These are phyloP conservation scores for Eulemur rufifrons DNA, from an alignment of 2,113 vertebrate genomes.

Conservation along the genomic window DNA sequence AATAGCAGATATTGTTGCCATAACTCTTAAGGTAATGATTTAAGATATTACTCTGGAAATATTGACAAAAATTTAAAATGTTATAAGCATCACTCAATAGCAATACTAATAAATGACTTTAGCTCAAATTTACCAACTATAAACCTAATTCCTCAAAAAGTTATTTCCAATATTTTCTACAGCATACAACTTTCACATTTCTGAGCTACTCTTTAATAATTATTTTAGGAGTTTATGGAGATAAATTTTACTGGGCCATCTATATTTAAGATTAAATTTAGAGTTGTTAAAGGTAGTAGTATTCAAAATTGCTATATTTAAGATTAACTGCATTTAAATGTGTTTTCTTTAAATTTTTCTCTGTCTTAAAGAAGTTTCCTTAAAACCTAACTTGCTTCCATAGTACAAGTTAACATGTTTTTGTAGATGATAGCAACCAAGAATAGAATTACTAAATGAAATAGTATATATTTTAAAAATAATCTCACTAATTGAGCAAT, in stretches of 20 bases:
- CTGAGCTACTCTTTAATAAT: not conserved
- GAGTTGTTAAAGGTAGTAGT: not conserved
- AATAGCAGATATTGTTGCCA: not conserved
- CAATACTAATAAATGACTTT: not conserved
- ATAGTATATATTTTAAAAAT: not conserved
- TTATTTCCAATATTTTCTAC: not conserved
- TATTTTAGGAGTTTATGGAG: not conserved
- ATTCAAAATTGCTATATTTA: not conserved
- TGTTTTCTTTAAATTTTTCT: not conserved
- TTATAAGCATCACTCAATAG: not conserved
- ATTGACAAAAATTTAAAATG: not conserved
- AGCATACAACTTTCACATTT: not conserved
- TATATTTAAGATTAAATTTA: not conserved
- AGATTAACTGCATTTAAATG: not conserved
- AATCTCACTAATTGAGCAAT: not conserved
- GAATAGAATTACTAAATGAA: not conserved
- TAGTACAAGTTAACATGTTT: not conserved
- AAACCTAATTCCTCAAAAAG: not conserved
- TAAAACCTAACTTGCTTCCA: not conserved
- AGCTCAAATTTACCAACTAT: not conserved
- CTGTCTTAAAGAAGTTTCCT: not conserved
- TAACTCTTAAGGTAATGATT: not conserved
- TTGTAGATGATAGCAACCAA: not conserved
- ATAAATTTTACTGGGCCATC: not conserved
- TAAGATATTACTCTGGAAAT: not conserved